Evolutionary conservation across 2,888 invertebrate genomes (phyloP).

Genomic region (Neoascia interrupta): DNA sequence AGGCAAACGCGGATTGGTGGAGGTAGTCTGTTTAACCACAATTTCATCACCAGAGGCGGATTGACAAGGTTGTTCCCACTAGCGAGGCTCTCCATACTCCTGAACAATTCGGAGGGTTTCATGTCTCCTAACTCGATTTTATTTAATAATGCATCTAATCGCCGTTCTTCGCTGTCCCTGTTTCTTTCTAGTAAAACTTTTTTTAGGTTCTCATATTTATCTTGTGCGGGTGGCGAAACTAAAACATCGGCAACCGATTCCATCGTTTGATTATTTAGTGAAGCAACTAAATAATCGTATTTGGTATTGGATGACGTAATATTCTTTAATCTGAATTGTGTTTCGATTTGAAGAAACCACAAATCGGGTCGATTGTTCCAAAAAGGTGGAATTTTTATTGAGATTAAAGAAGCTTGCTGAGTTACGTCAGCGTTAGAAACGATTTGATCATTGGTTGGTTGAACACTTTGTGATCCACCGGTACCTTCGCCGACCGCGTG

Average conservation of each 20-base stretch:
- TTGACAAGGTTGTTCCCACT: slow-evolving; percentile 2
- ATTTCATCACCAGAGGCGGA: neutral
- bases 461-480: too few species aligned
- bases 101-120: neutral
- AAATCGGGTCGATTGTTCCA: slow-evolving; percentile 29
- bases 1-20: too few species aligned
- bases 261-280: slow-evolving; percentile 3
- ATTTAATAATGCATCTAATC: neutral
- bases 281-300: too few species aligned
- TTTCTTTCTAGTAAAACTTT: neutral
- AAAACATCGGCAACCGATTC: too few species aligned
- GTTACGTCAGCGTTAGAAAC: too few species aligned
- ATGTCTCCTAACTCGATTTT: neutral
- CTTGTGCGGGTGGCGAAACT: too few species aligned
- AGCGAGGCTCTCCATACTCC: neutral
- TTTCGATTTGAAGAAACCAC: slow-evolving; percentile 32
- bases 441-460: too few species aligned
- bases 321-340: slow-evolving; percentile 17
- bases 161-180: neutral
- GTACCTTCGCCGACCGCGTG: too few species aligned
- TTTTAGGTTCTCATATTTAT: slow-evolving; percentile 10
- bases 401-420: slow-evolving; percentile 4
- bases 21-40: neutral
- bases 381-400: slow-evolving; percentile 23
- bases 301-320: slow-evolving; percentile 15